A percentile compares a stretch with the other conserved stretches of the same genome.
Conservation (phyloP, 2,797 vertebrate genomes). For the Tauraco hartlaubi region DNA sequence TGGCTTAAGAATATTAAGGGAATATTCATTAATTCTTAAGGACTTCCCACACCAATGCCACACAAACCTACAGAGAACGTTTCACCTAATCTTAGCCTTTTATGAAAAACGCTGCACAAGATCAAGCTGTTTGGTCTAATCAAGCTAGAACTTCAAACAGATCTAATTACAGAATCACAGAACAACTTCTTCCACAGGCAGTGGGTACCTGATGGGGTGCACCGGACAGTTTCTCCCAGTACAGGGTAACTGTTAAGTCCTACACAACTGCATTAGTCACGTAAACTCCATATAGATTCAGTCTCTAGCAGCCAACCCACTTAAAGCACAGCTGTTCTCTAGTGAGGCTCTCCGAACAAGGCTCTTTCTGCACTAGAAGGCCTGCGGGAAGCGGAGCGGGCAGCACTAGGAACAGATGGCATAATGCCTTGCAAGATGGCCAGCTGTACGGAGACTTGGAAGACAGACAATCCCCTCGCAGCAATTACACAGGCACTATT, state of each 20-base stretch:
- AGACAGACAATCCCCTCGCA: not conserved
- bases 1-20: not conserved
- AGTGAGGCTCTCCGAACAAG: not conserved
- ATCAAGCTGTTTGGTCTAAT: not conserved
- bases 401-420: constrained; percentile 22
- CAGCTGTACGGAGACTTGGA: not conserved
- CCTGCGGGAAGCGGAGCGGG: not conserved
- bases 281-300: not conserved
- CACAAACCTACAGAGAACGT: not conserved
- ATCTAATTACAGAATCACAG: not conserved
- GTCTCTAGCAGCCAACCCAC: not conserved
- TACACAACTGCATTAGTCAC: not conserved
- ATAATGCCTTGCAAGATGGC: not conserved
- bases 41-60: not conserved
- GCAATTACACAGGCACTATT: not conserved
- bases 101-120: not conserved
- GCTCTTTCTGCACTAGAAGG: not conserved
- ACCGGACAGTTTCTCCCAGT: not conserved
- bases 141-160: not conserved
- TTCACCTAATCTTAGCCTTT: not conserved
- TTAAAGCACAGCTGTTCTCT: constrained; percentile 39
- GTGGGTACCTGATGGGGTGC: not conserved
- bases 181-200: not conserved
- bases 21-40: not conserved
- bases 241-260: not conserved